Base-by-base conservation (phyloP, 2,888 invertebrate species). In the Orchesella flavescens region DNA sequence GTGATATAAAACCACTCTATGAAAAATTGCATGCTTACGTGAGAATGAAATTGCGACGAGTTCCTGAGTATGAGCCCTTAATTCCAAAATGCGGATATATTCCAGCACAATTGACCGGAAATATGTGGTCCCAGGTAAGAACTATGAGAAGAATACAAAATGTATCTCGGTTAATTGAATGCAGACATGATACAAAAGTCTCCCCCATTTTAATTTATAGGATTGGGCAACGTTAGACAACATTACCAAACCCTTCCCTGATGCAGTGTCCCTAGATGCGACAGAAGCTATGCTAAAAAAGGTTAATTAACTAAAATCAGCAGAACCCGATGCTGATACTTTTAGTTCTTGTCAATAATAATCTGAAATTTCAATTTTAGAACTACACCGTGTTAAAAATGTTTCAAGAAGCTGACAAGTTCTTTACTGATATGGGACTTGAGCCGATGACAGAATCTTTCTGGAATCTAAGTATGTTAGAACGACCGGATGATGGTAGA, bases 21-120 rank as follows among this genome's bases (percentile, higher is more conserved):
- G 93, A 94, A 87, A 94, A 96, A 89, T 91, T 97, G 1, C 95
- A 96, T 89, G 95, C 96, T 0, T 97, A 95, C 87, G 95, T 96
- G 0, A 91, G 96, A 59, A 91, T 93, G 46, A 93, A 93, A 86
- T 90, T 97, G 23, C 91, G 92, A 9, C 91, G 55, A 73, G 19
- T 82, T 10, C 81, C 79, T 78, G 46, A 91, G 90, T 87, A 90
- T 89, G 19, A 86, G 85, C 12, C 87, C 88, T 75, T 82, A 7
- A 89, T 87, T 19, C 85, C 85, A 2, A 80, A 84, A 23, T 86
- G 86, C 21, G 89, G 89, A 9, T 88, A 87, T 46, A 84, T 89
- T 19, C 89, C 89, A 17, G 89, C 89, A 0, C 87, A 89, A 76
- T 66, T 89, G 1, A 74, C 88, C 23, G 92, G 96, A 13, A 95